Evolutionary conservation across 2,797 vertebrate species (phyloP).

Genomic region (Myiotriccus ornatus): DNA sequence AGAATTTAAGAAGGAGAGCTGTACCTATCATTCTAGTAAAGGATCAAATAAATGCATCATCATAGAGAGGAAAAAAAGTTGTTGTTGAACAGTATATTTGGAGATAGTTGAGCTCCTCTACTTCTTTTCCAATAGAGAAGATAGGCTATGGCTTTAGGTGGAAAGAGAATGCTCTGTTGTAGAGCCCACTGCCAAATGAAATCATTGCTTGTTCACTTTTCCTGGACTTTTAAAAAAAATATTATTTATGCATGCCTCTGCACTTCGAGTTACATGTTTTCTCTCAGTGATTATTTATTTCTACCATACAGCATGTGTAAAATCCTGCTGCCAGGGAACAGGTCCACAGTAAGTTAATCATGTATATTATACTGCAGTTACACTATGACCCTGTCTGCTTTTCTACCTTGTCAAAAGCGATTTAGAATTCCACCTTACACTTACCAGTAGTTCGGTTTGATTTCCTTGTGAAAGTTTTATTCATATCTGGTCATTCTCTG

Average conservation of each 20-base stretch:
- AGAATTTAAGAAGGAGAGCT: background rate
- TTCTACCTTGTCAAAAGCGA: slow-evolving; percentile 30
- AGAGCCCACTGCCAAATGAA: background rate
- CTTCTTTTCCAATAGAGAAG: background rate
- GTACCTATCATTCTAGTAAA: background rate
- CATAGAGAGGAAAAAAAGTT: background rate
- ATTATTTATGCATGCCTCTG: background rate
- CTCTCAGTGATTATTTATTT: background rate
- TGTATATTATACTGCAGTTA: background rate
- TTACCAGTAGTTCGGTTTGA: background rate
- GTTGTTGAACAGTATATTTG: background rate
- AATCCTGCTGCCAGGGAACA: background rate
- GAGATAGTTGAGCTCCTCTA: background rate
- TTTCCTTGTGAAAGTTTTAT: slow-evolving; percentile 25
- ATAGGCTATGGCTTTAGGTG: background rate
- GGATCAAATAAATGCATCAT: background rate
- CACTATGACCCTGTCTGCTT: slow-evolving; percentile 14
- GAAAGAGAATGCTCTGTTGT: background rate
- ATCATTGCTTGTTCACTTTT: background rate
- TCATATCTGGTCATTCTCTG: slow-evolving; percentile 27
- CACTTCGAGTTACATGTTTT: background rate
- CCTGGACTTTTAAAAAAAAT: background rate
- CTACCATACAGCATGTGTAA: background rate
- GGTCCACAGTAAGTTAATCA: background rate
- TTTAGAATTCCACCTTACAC: slow-evolving; percentile 40